These are phyloP conservation scores for Seira sanloemensis DNA, from an alignment of 2,888 invertebrate genomes.

Conservation along the genomic window DNA sequence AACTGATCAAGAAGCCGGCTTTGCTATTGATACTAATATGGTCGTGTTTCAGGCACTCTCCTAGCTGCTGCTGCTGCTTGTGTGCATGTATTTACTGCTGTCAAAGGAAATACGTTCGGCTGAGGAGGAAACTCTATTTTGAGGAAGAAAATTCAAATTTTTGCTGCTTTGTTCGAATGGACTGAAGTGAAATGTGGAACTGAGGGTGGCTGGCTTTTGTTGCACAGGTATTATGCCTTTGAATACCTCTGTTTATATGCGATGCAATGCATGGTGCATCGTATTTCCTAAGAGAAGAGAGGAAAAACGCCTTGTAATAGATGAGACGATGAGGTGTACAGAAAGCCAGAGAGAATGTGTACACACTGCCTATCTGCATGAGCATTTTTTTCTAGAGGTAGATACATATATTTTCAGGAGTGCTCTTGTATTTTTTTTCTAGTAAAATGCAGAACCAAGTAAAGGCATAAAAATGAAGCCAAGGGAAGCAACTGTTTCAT, in stretches of 20 bases:
- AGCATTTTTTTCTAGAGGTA: neutral
- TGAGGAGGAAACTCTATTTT: neutral
- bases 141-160: slow-evolving; percentile 34
- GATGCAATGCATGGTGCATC: slow-evolving; percentile 29
- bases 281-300: neutral
- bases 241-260: neutral
- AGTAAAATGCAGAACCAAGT: neutral
- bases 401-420: neutral
- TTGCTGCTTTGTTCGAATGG: slow-evolving; percentile 48
- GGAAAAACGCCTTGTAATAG: slow-evolving; percentile 18
- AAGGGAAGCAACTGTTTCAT: slow-evolving; percentile 52
- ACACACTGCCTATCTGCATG: neutral
- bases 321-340: neutral
- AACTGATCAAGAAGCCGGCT: slow-evolving; percentile 48
- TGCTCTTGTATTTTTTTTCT: neutral
- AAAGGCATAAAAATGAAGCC: neutral
- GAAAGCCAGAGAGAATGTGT: neutral
- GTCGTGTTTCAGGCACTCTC: slow-evolving; percentile 12
- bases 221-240: slow-evolving; percentile 57
- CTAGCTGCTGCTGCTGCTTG: neutral
- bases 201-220: slow-evolving; percentile 62
- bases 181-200: slow-evolving; percentile 64
- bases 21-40: slow-evolving; percentile 20
- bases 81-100: neutral
- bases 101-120: neutral